A percentile compares a stretch with the other conserved stretches of the same genome.
Conservation (phyloP, 2,888 invertebrate genomes). For the Pocota personata region DNA sequence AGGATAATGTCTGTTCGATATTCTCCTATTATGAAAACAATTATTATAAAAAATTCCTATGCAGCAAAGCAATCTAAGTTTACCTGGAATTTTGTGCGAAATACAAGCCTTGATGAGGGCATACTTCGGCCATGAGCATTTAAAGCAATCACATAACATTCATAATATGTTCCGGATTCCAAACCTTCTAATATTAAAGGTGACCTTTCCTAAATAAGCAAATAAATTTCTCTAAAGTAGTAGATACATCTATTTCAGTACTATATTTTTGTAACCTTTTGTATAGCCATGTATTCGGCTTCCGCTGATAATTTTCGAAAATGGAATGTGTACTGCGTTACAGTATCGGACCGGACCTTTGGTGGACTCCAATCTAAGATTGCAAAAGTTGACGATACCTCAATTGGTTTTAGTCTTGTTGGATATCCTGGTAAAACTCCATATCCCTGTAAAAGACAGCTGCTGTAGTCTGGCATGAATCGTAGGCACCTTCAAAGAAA, state of each 20-base stretch:
- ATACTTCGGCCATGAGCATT: conserved; percentile 92
- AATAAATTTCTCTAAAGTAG: neutral
- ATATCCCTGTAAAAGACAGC: conserved; percentile 92
- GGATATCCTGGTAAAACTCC: conserved; percentile 91
- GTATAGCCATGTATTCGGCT: conserved; percentile 85
- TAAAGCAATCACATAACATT: conserved; percentile 90
- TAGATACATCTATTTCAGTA: neutral
- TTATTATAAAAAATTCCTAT: neutral
- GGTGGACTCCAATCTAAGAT: conserved; percentile 91
- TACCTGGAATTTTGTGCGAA: conserved; percentile 86
- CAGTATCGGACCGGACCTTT: conserved; percentile 88
- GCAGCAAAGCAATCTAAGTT: conserved; percentile 2
- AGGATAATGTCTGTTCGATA: conserved; percentile 82
- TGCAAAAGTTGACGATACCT: conserved; percentile 90
- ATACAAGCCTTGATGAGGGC: conserved; percentile 89
- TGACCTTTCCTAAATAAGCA: conserved; percentile 83
- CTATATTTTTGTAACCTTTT: conserved; percentile 81
- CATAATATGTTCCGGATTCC: conserved; percentile 89
- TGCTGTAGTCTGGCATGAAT: conserved; percentile 91
- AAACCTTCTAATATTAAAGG: conserved; percentile 90
- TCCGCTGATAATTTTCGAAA: conserved; percentile 84
- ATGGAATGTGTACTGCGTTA: conserved; percentile 86
- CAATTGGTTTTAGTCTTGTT: conserved; percentile 87
- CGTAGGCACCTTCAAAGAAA: conserved; percentile 86
- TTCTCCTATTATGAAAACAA: conserved; percentile 68